A percentile compares a stretch with the other conserved stretches of the same genome.
Evolutionary conservation across 2,113 vertebrate genomes (phyloP).

Genomic region (Ammodytes marinus): DNA sequence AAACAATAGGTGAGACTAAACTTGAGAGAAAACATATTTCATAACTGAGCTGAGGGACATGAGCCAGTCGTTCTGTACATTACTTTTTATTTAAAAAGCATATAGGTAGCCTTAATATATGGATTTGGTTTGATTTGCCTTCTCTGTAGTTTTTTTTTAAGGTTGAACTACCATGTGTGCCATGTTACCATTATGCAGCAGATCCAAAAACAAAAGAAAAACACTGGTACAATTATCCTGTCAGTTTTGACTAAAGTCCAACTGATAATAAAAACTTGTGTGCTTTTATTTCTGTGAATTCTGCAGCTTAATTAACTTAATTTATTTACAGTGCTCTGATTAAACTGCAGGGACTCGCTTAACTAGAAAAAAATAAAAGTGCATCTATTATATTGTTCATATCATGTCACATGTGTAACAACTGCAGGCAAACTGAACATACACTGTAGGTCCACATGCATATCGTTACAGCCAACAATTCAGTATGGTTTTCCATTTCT

Average conservation of each 20-base stretch:
- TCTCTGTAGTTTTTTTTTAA: not conserved
- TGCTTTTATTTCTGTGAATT: conserved; percentile 43
- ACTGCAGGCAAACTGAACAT: not conserved
- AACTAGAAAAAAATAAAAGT: not conserved
- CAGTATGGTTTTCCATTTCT: not conserved
- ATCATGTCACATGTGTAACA: not conserved
- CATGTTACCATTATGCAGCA: conserved; percentile 63
- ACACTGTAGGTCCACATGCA: not conserved
- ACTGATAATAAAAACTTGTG: conserved; percentile 21
- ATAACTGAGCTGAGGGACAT: not conserved
- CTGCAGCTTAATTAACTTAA: not conserved
- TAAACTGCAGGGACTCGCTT: not conserved
- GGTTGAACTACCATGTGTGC: conserved; percentile 41
- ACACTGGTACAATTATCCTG: not conserved
- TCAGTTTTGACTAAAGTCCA: not conserved
- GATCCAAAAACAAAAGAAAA: conserved; percentile 14
- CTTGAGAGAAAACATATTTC: not conserved
- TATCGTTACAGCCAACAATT: not conserved
- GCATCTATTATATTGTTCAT: not conserved
- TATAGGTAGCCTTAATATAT: conserved; percentile 14
- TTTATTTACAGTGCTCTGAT: conserved; percentile 16
- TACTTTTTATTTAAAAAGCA: conserved; percentile 36
- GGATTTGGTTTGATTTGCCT: not conserved
- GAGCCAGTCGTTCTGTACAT: conserved; percentile 69
- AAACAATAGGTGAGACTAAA: conserved; percentile 18